These are phyloP conservation scores for Pelagia noctiluca DNA, from an alignment of 30 jellyfish, hydroid and myxozoan species.

Conservation along the genomic window DNA sequence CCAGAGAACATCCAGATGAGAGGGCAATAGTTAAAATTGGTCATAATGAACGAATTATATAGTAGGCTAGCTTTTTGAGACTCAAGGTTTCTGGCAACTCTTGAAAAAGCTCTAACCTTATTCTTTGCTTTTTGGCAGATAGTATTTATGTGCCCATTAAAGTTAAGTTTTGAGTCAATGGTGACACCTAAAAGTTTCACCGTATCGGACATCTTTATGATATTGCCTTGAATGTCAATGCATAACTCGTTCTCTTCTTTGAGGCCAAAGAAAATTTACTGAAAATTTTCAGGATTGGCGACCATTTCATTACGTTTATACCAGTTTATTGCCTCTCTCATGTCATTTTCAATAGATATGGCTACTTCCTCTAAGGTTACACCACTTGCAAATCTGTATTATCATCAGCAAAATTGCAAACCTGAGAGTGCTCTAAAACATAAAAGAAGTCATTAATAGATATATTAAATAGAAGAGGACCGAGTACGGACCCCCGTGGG, in stretches of 20 bases:
- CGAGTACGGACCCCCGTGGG: too few species aligned
- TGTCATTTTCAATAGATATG: slow-evolving; percentile 27
- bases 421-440: too few species aligned
- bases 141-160: slow-evolving; percentile 22
- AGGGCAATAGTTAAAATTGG: slow-evolving; percentile 23
- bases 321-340: slow-evolving; percentile 47
- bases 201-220: slow-evolving; percentile 43
- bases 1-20: slow-evolving; percentile 24
- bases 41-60: slow-evolving; percentile 25
- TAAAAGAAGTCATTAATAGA: too few species aligned
- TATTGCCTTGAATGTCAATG: slow-evolving; percentile 29
- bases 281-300: slow-evolving; percentile 30
- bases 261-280: background rate
- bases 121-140: slow-evolving; percentile 23
- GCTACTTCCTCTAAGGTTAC: slow-evolving; percentile 47
- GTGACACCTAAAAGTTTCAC: slow-evolving; percentile 30
- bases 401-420: slow-evolving; percentile 51
- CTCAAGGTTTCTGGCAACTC: slow-evolving; percentile 24
- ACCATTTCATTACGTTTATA: slow-evolving; percentile 52
- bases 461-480: too few species aligned
- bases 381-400: slow-evolving; percentile 47
- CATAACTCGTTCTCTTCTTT: slow-evolving; percentile 17
- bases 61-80: slow-evolving; percentile 14
- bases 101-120: slow-evolving; percentile 34
- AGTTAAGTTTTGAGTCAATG: slow-evolving; percentile 13